A percentile compares a stretch with the other conserved stretches of the same genome.
Conservation (phyloP, 1,140 invertebrate genomes). For the Scaptomyza pallida region DNA sequence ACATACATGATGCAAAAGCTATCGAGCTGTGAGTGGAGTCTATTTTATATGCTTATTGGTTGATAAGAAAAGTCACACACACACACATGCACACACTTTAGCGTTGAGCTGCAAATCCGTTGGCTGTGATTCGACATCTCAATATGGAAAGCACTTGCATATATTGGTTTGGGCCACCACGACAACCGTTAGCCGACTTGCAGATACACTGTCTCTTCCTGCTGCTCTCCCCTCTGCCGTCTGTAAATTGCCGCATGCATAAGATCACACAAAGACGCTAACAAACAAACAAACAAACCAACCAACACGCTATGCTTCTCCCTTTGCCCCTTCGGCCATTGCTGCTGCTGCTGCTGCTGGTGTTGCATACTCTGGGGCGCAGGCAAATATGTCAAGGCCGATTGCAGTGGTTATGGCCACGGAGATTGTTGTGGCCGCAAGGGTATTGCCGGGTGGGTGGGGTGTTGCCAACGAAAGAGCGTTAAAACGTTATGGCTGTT, state of each 20-base stretch:
- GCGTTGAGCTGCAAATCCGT: not conserved
- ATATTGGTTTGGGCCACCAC: not conserved
- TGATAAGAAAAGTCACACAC: not conserved
- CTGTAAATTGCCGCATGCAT: not conserved
- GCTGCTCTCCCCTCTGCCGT: too few species aligned
- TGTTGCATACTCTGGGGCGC: not conserved
- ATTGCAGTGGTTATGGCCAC: not conserved
- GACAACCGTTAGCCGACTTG: not conserved
- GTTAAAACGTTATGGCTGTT: not conserved
- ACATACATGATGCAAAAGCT: not conserved
- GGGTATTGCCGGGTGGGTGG: too few species aligned
- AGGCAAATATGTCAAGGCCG: slow-evolving; percentile 1
- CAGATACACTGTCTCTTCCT: too few species aligned
- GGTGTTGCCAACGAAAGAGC: too few species aligned
- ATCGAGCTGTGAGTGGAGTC: not conserved
- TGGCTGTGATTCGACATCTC: not conserved
- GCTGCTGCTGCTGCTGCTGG: too few species aligned
- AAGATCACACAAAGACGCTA: not conserved
- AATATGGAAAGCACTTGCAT: not conserved
- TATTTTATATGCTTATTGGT: slow-evolving; percentile 2
- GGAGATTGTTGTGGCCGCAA: not conserved
- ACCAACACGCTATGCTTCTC: too few species aligned
- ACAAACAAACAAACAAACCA: too few species aligned
- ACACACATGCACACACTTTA: too few species aligned
- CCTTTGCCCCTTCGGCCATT: too few species aligned